Evolutionary conservation across 2,797 vertebrate species (phyloP).

Genomic region (Delichon dasypus): DNA sequence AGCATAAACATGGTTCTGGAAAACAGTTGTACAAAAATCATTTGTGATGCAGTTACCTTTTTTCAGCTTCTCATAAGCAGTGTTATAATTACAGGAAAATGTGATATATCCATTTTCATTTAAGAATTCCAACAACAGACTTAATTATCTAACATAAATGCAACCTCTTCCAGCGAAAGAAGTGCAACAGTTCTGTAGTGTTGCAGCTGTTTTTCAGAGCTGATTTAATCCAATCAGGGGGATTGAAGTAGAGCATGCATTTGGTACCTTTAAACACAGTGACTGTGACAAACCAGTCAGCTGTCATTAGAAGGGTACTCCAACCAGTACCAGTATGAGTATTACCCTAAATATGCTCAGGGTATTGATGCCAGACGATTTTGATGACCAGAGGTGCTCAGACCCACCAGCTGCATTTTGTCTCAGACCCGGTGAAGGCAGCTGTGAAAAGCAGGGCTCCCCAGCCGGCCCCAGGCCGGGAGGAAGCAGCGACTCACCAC

Average conservation of each 20-base stretch:
- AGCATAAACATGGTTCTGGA: constrained; percentile 90
- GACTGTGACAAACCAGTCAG: neutral
- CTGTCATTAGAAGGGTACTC: neutral
- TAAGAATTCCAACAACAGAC: neutral
- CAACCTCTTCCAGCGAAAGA: neutral
- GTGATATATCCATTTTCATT: neutral
- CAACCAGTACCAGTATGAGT: neutral
- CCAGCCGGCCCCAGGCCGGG: neutral
- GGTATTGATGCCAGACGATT: neutral
- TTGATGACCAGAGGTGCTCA: neutral
- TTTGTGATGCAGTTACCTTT: neutral
- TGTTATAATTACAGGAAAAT: neutral
- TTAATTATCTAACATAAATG: neutral
- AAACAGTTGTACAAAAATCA: neutral
- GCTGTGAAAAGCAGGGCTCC: neutral
- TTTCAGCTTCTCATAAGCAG: neutral
- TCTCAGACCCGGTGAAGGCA: neutral
- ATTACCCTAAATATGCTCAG: no score
- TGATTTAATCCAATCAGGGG: neutral
- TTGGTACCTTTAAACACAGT: neutral
- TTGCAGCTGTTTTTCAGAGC: neutral
- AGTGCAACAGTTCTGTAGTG: neutral
- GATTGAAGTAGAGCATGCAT: neutral
- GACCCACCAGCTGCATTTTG: neutral
- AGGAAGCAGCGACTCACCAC: constrained; percentile 76